Base-by-base conservation (phyloP, 2,888 invertebrate genomes). In the Lasioglossum villosulum region DNA sequence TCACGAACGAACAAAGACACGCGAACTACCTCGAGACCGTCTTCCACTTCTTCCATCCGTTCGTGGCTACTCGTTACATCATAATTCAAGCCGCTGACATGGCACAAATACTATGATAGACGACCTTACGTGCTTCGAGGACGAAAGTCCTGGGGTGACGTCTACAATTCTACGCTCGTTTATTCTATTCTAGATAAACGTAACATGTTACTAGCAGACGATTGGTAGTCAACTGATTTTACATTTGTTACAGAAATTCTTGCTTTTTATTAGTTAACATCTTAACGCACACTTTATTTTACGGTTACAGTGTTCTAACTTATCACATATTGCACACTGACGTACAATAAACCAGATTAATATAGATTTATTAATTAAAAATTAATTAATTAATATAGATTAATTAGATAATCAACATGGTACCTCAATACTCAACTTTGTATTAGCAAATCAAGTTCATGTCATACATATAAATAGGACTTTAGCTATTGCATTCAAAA, bases 81-180 rank as follows among this genome's bases (percentile, higher is more conserved):
- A 92, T 92, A 92, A 93, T 93, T 93, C 92, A 92, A 92, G 87
- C 88, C 23, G 52, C 87, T 88, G 93, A 93, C 92, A 84, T 89
- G 90, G 88, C 92, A 92, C 92, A 93, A 93, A 93, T 92, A 92
- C 93, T 93, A 92, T 93, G 93, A 93, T 92, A 89, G 89, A 93
- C 91, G 90, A 87, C 85, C 89, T 89, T 89, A 8, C 88, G 86
- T 83, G 75, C 76, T 45, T 63, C 73, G 59, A 70, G 52, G 66
- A 30, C 48, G 27, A 42, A 34, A 56, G 48, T 34, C 63, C 70
- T 48, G 10, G 19, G 10, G 19, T 4, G 59, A 27, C 14, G 8
- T n/a, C 12, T 56, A 56, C 59, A 14, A 59, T 59, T 16, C 16
- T 27, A 27, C 27, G 27, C 27, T n/a, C 1, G 1, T 5, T 14